Evolutionary conservation across 92 coral and sea anemone species (phyloP), one percentile per base, ranked within the genome.

Genomic region (Porites cylindrica): DNA sequence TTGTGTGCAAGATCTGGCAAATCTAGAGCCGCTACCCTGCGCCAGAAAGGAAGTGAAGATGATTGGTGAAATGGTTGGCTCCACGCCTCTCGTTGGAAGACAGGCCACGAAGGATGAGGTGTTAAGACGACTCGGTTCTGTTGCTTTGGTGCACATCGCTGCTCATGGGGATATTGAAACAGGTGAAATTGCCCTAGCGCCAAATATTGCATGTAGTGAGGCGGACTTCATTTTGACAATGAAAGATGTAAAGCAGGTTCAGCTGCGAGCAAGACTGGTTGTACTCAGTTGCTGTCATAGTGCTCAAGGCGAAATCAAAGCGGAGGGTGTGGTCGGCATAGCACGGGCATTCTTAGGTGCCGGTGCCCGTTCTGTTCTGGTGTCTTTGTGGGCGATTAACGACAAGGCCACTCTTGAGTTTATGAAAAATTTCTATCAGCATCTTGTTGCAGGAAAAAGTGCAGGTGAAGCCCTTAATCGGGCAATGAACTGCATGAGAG

Each of bases 341-440:
- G 70, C 70, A 66, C 70, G 70, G 23, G 70, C 70, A n/a, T 66
- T 66, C 0, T 66, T 66, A 66, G 70, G 70, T 66, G 70, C 70
- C 0, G 70, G 70, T 23, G 70, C 70, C 0, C 70, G 70, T 8
- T 66, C 70, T 18, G 70, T 66, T 23, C 29, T 66, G 26, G 26
- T 66, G 0, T 66, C 70, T 0, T 66, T 66, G 29, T 66, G 70
- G 70, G 70, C 70, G 70, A 66, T 66, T 66, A 0, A 66, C 70
- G 70, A 66, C 29, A 23, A 66, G 21, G 70, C 70, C 29, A 66
- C 70, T 2, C 29, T 66, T 18, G 70, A 8, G 70, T 66, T 66
- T 66, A 66, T 66, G 70, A 18, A 7, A 66, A 66, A 66, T 23
- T 66, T 66, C 29, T 66, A 66, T 4, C 70, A 66, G 29, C 70